phyloP scores from a whole-genome alignment of 1,140 invertebrate genomes.

The Nasonia vitripennis region DNA sequence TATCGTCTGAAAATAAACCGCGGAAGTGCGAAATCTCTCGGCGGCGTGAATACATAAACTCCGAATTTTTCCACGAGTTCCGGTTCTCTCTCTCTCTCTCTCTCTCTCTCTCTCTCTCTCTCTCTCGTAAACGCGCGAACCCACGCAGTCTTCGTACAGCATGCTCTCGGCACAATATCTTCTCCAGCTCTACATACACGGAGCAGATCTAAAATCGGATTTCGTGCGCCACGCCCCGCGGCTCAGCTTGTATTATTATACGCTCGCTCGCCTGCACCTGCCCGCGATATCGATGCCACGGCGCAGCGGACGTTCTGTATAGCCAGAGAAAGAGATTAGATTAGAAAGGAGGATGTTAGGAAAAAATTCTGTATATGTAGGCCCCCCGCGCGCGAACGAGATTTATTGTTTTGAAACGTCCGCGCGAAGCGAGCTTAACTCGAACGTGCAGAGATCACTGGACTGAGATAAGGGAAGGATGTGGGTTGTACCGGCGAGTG shows the following conservation, averaged over 20 bases:
- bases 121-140: too few species aligned
- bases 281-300: constrained; percentile 30
- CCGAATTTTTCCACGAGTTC: neutral
- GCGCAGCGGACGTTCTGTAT: neutral
- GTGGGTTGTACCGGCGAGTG: neutral
- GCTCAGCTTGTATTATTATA: neutral
- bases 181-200: neutral
- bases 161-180: neutral
- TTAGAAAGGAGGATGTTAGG: constrained; percentile 49
- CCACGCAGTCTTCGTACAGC: too few species aligned
- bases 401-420: constrained; percentile 27
- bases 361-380: constrained; percentile 22
- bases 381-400: too few species aligned
- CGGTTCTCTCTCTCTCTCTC: neutral
- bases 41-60: neutral
- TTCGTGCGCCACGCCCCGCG: constrained; percentile 23
- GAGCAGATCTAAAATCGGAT: constrained; percentile 4
- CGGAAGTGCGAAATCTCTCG: neutral
- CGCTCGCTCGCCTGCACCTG: neutral
- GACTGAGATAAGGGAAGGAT: neutral
- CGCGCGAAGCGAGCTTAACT: neutral
- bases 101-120: too few species aligned
- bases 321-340: constrained; percentile 28
- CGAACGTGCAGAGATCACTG: neutral
- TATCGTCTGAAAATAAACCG: too few species aligned